Evolutionary conservation across 64 coral and sea anemone genomes (phyloP).

Genomic region (Montipora foliosa): DNA sequence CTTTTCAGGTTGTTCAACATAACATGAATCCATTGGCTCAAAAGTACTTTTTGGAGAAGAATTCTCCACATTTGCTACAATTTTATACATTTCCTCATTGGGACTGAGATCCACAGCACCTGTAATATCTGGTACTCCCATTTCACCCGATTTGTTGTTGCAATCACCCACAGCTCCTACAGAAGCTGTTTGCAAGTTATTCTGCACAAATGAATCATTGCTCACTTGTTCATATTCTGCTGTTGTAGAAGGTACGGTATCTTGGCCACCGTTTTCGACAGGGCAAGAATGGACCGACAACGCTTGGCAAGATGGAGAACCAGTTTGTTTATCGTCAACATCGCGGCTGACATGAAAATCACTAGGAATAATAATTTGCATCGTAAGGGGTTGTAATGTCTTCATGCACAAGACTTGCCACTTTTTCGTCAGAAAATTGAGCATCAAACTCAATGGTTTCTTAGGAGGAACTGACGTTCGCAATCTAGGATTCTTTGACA

Average conservation of each 20-base stretch:
- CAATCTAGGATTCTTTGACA: slow-evolving; percentile 90
- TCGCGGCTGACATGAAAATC: slow-evolving; percentile 24
- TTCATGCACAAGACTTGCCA: slow-evolving; percentile 71
- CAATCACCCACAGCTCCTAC: not conserved
- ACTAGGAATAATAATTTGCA: slow-evolving; percentile 71
- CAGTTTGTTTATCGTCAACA: slow-evolving; percentile 11
- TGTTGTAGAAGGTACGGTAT: not conserved
- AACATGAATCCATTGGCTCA: not conserved
- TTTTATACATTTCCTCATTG: not conserved
- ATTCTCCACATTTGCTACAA: not conserved
- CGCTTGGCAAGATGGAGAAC: not conserved
- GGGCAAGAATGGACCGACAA: not conserved
- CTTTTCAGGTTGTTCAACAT: not conserved
- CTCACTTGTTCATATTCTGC: not conserved
- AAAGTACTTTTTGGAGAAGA: not conserved
- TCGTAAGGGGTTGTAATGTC: slow-evolving; percentile 41
- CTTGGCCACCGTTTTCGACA: not conserved
- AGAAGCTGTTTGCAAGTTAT: not conserved
- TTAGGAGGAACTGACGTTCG: slow-evolving; percentile 86
- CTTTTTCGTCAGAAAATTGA: slow-evolving; percentile 85
- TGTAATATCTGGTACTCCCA: not conserved
- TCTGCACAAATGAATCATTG: not conserved
- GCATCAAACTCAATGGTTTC: slow-evolving; percentile 74
- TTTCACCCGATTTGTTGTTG: not conserved
- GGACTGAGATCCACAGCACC: not conserved